Evolutionary conservation across 2,888 invertebrate genomes (phyloP), one percentile per base, ranked within the genome.

Genomic region (Lycophotia porphyrea): DNA sequence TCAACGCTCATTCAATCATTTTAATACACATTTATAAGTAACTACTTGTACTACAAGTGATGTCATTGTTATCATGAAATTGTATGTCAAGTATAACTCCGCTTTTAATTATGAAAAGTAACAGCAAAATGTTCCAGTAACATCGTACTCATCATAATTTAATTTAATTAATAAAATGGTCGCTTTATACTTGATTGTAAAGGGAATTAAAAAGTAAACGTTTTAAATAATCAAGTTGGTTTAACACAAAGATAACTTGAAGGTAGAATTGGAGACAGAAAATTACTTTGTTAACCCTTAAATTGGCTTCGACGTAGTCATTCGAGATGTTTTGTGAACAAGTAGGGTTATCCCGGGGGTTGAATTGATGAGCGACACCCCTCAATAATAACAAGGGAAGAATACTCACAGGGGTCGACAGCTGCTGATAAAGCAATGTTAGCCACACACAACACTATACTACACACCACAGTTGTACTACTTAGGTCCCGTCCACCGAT

Each of bases 401-500:
- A 63, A 47, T 85, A 87, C 87, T 87, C 39, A 87, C 87, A 64
- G 70, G 66, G 63, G 34, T 78, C 65, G 66, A 65, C 74, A 70
- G 86, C 80, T 75, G 82, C 74, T 73, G 64, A 52, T 55, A 70
- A 44, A 63, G 67, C 58, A 81, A 69, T 65, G 61, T 64, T 71
- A 84, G 81, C 70, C 83, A 79, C 85, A 82, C 87, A 88, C 85
- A 86, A 86, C 85, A 88, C 88, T 85, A 31, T 76, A 73, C 63
- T 69, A 78, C 70, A 88, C 87, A 87, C 85, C 79, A 87, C 83
- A 82, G 87, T 77, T 79, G 76, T 81, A 85, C 78, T 70, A 78
- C 80, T 85, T 87, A 90, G 79, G 89, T 91, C 80, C 89, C 88
- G 80, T 71, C 75, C 61, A 81, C 72, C 73, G 70, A 63, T 34